Evolutionary conservation across 2,797 vertebrate species (phyloP).

Genomic region (Nothura maculosa): DNA sequence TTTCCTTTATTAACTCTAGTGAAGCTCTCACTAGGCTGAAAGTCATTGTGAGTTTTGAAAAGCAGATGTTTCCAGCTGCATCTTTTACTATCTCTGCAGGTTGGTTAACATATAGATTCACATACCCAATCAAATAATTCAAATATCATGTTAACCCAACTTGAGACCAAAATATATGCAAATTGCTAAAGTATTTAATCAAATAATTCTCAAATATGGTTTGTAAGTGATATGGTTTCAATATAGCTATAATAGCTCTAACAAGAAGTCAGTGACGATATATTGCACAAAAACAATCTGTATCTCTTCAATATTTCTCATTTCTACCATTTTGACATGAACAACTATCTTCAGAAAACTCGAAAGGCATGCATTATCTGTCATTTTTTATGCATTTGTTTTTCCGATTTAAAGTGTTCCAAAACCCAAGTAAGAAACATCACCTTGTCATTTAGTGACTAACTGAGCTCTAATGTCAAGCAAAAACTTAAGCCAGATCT

Average conservation of each 20-base stretch:
- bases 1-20: constrained; percentile 29
- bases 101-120: constrained; percentile 11
- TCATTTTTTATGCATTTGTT: neutral
- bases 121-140: neutral
- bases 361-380: neutral
- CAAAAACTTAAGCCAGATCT: neutral
- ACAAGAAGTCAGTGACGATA: neutral
- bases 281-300: neutral
- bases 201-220: neutral
- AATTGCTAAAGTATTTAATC: neutral
- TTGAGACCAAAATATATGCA: neutral
- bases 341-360: neutral
- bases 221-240: neutral
- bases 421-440: neutral
- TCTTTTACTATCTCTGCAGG: neutral
- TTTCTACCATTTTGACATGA: neutral
- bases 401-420: neutral
- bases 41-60: neutral
- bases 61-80: neutral
- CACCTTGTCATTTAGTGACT: accelerated
- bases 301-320: accelerated
- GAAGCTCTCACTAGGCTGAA: neutral
- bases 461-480: neutral
- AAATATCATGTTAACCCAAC: neutral
- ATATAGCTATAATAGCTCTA: no score